A percentile compares a stretch with the other conserved stretches of the same genome.
phyloP scores from a whole-genome alignment of 2,797 vertebrate species.

The Myotis pilosus region DNA sequence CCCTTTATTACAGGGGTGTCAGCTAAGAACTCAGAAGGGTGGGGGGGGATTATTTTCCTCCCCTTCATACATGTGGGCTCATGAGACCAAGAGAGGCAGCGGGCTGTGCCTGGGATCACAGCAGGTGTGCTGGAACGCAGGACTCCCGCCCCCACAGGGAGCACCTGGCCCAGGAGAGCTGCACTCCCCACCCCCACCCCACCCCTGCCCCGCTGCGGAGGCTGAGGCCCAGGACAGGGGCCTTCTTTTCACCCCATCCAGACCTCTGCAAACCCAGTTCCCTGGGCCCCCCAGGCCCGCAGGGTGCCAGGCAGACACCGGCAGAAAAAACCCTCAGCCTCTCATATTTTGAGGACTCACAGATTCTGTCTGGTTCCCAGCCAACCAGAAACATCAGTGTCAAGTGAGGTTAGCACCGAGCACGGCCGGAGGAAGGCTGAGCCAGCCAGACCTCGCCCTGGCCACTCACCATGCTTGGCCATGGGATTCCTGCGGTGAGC shows the following conservation, averaged over 20 bases:
- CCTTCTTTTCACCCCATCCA: background rate
- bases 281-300: background rate
- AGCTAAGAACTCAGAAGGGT: background rate
- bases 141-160: background rate
- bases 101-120: background rate
- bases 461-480: background rate
- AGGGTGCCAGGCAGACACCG: background rate
- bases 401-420: background rate
- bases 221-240: background rate
- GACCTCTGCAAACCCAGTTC: background rate
- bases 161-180: background rate
- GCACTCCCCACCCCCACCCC: background rate
- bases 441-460: background rate
- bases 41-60: background rate
- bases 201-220: background rate
- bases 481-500: background rate
- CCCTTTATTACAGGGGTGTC: background rate
- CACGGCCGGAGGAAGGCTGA: background rate
- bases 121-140: background rate
- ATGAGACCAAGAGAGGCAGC: background rate
- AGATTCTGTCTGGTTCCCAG: background rate
- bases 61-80: background rate
- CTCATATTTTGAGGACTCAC: constrained; percentile 6
- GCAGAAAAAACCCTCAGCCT: constrained; percentile 26
- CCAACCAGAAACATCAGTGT: background rate